Evolutionary conservation across 2,113 vertebrate genomes (phyloP).

Genomic region (Sakesphorus luctuosus): DNA sequence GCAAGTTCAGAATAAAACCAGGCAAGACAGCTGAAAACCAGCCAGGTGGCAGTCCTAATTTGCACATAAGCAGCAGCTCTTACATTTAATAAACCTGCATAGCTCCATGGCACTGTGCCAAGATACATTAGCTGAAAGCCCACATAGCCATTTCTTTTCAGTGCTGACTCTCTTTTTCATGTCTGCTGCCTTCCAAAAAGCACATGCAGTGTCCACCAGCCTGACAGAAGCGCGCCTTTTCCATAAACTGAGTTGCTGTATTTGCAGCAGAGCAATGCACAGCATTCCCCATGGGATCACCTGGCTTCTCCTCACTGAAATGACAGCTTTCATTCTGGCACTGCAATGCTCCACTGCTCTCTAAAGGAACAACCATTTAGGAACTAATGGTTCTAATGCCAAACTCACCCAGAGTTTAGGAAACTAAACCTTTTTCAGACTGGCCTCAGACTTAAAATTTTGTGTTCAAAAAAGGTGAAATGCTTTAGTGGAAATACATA

Average conservation of each 20-base stretch:
- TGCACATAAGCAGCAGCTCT: constrained; percentile 49
- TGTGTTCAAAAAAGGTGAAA: background rate
- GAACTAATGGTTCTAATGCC: background rate
- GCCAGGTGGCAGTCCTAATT: constrained; percentile 60
- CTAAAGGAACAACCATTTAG: background rate
- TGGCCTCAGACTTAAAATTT: background rate
- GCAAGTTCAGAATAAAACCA: constrained; percentile 39
- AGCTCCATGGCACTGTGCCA: background rate
- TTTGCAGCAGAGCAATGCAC: background rate
- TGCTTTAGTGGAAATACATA: background rate
- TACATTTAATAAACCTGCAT: constrained; percentile 1
- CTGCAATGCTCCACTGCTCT: background rate
- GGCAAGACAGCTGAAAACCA: constrained; percentile 52
- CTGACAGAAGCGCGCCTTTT: background rate
- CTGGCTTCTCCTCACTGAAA: background rate
- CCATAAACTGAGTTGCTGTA: background rate
- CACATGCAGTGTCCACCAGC: background rate
- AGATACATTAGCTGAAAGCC: constrained; percentile 31
- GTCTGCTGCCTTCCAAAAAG: background rate
- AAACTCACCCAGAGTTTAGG: background rate
- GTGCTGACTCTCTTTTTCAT: background rate
- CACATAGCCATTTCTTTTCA: background rate
- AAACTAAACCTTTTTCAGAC: background rate
- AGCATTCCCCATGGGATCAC: background rate
- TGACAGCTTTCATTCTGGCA: background rate